Percentiles rank a stretch among this genome's conserved stretches.
phyloP scores from a whole-genome alignment of 1,140 invertebrate genomes.

The Popillia japonica region DNA sequence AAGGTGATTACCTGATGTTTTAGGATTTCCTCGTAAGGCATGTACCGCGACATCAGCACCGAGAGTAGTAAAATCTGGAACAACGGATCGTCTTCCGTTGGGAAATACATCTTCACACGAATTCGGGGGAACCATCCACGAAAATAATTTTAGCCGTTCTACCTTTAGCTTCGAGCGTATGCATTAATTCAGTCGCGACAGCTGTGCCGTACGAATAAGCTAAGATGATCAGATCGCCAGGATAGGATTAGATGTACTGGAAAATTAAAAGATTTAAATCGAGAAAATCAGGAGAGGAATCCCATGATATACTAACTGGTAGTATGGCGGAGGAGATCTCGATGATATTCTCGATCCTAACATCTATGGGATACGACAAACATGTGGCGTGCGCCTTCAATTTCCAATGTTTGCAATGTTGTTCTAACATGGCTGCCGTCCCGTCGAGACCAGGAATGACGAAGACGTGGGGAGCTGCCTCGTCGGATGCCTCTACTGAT shows the following conservation, averaged over 20 bases:
- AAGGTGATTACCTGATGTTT: slow-evolving; percentile 55
- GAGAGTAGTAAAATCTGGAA: slow-evolving; percentile 65
- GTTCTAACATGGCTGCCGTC: slow-evolving; percentile 66
- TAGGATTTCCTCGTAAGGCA: slow-evolving; percentile 23
- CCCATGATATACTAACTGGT: neutral
- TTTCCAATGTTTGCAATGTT: slow-evolving; percentile 65
- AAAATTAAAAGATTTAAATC: neutral
- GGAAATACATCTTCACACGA: slow-evolving; percentile 61
- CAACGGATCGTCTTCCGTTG: slow-evolving; percentile 59
- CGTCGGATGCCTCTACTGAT: slow-evolving; percentile 1
- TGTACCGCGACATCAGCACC: slow-evolving; percentile 62
- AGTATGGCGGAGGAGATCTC: neutral
- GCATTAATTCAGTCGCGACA: slow-evolving; percentile 66
- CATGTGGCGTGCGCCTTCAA: slow-evolving; percentile 72
- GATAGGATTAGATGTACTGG: neutral
- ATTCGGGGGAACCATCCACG: slow-evolving; percentile 68
- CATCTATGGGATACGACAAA: slow-evolving; percentile 64
- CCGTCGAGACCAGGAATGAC: slow-evolving; percentile 86
- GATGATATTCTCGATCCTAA: neutral
- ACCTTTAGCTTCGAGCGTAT: slow-evolving; percentile 67
- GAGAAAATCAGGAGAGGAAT: too few species aligned
- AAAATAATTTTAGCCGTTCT: slow-evolving; percentile 64
- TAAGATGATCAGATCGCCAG: neutral
- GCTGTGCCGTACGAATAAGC: slow-evolving; percentile 46
- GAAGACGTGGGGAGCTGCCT: slow-evolving; percentile 62